These are phyloP conservation scores for Ooceraea biroi DNA, from an alignment of 1,140 invertebrate species.

Conservation along the genomic window DNA sequence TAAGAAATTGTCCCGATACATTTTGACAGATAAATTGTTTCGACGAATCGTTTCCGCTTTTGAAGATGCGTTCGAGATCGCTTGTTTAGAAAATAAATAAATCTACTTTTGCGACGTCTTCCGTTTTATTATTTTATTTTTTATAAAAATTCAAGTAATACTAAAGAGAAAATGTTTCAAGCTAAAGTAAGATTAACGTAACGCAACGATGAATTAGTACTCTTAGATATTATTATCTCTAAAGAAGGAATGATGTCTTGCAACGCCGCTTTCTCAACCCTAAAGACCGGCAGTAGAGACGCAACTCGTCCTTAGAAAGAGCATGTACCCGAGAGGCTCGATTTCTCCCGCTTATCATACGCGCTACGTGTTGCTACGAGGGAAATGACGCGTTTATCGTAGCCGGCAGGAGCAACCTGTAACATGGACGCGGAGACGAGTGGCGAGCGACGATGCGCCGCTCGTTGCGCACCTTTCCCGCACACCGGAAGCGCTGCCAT, in stretches of 20 bases:
- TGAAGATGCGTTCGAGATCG: too few relatives aligned
- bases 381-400: conserved; percentile 22
- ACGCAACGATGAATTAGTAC: too few relatives aligned
- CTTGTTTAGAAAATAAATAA: too few relatives aligned
- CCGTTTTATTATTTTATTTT: too few relatives aligned
- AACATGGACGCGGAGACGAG: conserved; percentile 76
- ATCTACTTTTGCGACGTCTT: too few relatives aligned
- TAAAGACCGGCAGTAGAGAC: background rate
- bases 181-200: too few relatives aligned
- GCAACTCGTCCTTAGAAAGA: conserved; percentile 43
- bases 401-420: conserved; percentile 73
- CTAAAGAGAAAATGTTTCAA: too few relatives aligned
- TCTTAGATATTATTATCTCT: background rate
- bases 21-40: too few relatives aligned
- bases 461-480: conserved; percentile 78
- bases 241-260: background rate
- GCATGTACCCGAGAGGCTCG: conserved; percentile 10
- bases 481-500: conserved; percentile 78
- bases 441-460: conserved; percentile 49
- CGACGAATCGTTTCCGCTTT: too few relatives aligned
- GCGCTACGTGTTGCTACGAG: conserved; percentile 30
- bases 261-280: background rate
- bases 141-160: too few relatives aligned
- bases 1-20: background rate
- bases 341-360: conserved; percentile 49